Conservation (phyloP, 2,113 vertebrate genomes). For the Rhinoderma darwinii region DNA sequence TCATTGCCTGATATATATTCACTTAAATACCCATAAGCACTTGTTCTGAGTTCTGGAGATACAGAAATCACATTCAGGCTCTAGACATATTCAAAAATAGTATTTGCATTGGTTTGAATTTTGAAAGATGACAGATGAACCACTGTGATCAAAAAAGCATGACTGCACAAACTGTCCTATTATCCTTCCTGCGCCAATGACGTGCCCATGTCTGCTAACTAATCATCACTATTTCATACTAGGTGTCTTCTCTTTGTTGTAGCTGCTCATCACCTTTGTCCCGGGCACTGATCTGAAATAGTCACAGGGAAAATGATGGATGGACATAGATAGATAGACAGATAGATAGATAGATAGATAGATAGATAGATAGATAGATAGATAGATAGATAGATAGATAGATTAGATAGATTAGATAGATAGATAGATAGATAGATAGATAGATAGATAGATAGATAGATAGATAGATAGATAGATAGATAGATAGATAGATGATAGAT, state of each 20-base stretch:
- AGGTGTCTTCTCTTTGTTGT: neutral
- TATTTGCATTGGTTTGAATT: conserved; percentile 33
- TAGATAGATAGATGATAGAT: neutral
- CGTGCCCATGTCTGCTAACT: conserved; percentile 1
- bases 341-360: neutral
- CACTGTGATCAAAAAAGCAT: conserved; percentile 29
- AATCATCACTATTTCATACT: neutral
- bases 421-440: neutral
- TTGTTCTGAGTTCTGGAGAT: neutral
- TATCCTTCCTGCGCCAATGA: conserved; percentile 31
- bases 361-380: too few species aligned
- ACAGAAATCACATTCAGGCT: conserved; percentile 21
- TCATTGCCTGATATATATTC: neutral
- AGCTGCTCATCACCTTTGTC: neutral
- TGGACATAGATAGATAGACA: neutral
- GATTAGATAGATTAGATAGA: too few species aligned
- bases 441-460: neutral
- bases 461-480: neutral
- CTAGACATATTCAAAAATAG: conserved; percentile 31
- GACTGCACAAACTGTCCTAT: conserved; percentile 45
- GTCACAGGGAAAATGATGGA: neutral
- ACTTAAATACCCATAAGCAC: conserved; percentile 22
- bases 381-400: too few species aligned
- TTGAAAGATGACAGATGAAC: conserved; percentile 43
- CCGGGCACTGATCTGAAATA: neutral